Percentiles rank a stretch among this genome's conserved stretches.
Conservation (phyloP, 2,113 vertebrate genomes). For the Petrocephalus zakoni region DNA sequence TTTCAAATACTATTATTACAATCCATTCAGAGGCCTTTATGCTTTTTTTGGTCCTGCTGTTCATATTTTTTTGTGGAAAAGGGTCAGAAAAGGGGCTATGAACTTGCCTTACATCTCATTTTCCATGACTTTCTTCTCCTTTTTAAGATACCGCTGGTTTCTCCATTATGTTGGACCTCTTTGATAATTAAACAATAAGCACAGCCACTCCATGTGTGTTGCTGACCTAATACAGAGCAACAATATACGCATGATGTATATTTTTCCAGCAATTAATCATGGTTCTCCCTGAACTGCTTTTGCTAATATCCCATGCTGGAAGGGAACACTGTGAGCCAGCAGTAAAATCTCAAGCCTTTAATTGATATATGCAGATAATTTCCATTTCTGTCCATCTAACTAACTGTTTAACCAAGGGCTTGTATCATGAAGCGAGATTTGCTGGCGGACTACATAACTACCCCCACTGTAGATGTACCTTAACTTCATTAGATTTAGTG, state of each 20-base stretch:
- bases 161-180: not conserved
- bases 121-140: not conserved
- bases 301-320: not conserved
- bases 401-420: not conserved
- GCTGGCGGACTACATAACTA: not conserved
- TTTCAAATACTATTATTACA: constrained; percentile 11
- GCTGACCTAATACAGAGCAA: not conserved
- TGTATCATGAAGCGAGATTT: not conserved
- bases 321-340: not conserved
- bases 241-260: not conserved
- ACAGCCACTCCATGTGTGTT: not conserved
- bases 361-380: not conserved
- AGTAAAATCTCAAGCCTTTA: not conserved
- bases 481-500: not conserved
- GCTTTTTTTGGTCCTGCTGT: constrained; percentile 3
- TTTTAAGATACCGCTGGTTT: not conserved
- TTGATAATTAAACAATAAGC: not conserved
- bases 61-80: constrained; percentile 9
- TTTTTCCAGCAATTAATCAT: not conserved
- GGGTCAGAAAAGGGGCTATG: not conserved
- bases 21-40: constrained; percentile 10
- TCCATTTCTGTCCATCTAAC: not conserved
- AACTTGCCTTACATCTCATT: not conserved
- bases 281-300: not conserved
- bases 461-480: not conserved